Percentiles rank a stretch among this genome's conserved stretches.
phyloP scores from a whole-genome alignment of 2,797 vertebrate genomes.

The Lagodon rhomboides region DNA sequence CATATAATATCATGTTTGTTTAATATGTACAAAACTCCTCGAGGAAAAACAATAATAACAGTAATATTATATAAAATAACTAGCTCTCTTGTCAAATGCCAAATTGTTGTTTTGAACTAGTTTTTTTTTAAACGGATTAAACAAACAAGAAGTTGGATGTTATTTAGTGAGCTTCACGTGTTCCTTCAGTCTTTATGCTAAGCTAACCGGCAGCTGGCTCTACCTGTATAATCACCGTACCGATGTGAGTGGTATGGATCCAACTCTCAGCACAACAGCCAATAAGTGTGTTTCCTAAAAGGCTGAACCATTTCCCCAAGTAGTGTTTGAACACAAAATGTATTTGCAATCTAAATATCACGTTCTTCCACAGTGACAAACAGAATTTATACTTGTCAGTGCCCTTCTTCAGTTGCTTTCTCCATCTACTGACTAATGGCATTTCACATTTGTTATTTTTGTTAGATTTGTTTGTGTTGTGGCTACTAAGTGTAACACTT shows the following conservation, averaged over 20 bases:
- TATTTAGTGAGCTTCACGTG: neutral
- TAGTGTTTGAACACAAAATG: no score
- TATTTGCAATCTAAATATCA: neutral
- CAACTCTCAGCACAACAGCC: neutral
- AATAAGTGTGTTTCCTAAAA: no score
- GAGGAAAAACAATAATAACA: no score
- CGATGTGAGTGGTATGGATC: neutral
- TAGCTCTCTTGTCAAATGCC: no score
- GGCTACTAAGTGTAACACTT: neutral
- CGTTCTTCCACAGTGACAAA: neutral
- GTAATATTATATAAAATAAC: no score
- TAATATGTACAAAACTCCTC: no score
- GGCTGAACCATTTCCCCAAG: no score
- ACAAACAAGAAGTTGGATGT: neutral
- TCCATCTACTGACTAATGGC: neutral
- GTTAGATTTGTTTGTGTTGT: neutral
- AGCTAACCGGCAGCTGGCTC: neutral
- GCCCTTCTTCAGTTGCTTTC: neutral
- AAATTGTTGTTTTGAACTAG: no score
- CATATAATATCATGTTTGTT: no score
- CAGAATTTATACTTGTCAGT: neutral
- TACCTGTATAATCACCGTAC: neutral
- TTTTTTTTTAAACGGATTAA: no score
- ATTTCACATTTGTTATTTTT: no score
- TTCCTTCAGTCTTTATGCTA: neutral